Conservation (phyloP, 2,888 invertebrate genomes). For the Parnassius glacialis region DNA sequence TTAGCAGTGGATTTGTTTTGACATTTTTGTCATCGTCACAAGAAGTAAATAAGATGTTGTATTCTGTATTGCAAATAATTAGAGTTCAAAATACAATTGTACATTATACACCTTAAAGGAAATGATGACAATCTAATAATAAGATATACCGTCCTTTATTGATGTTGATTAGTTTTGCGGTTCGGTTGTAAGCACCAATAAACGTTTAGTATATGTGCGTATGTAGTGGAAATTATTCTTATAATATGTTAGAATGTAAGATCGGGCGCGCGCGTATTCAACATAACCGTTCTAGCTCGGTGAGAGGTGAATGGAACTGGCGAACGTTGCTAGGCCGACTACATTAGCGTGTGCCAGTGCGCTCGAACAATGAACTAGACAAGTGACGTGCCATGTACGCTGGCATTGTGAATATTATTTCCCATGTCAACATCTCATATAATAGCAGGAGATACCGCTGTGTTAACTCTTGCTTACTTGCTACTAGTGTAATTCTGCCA, state of each 20-base stretch:
- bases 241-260: conserved; percentile 33
- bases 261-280: conserved; percentile 34
- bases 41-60: no score
- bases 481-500: not conserved
- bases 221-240: conserved; percentile 30
- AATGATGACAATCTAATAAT: no score
- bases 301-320: conserved; percentile 78
- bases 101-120: no score
- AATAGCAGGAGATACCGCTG: conserved; percentile 14
- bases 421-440: conserved; percentile 31
- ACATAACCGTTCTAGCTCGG: conserved; percentile 69
- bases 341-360: conserved; percentile 71
- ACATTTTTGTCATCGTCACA: no score
- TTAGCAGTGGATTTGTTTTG: no score
- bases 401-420: conserved; percentile 44
- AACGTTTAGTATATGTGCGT: conserved; percentile 27
- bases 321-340: conserved; percentile 73
- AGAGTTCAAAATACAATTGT: no score
- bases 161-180: no score
- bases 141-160: no score
- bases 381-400: conserved; percentile 56
- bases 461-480: conserved; percentile 1
- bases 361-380: conserved; percentile 73
- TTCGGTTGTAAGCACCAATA: not conserved
- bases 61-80: no score